Evolutionary conservation across 2,113 vertebrate species (phyloP).

Genomic region (Apodemus sylvaticus): DNA sequence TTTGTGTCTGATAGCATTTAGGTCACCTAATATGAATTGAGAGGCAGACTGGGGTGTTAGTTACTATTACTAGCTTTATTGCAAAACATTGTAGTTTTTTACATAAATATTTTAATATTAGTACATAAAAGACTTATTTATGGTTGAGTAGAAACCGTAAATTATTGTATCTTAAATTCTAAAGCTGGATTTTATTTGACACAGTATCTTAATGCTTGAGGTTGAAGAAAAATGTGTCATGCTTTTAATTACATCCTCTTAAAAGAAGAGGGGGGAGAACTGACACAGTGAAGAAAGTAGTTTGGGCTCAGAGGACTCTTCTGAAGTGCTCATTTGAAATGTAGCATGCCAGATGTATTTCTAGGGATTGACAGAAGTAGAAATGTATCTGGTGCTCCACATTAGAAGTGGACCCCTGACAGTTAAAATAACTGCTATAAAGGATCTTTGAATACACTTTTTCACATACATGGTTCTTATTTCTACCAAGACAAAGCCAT

Average conservation of each 20-base stretch:
- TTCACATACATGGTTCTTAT: background rate
- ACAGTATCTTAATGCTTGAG: background rate
- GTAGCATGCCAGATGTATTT: background rate
- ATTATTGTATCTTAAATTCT: background rate
- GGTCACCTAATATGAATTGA: background rate
- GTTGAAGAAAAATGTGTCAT: background rate
- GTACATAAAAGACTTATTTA: background rate
- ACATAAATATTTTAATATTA: background rate
- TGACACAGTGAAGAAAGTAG: background rate
- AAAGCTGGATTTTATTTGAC: background rate
- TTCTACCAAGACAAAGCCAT: background rate
- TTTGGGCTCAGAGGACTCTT: background rate
- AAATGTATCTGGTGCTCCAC: background rate
- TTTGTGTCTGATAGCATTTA: background rate
- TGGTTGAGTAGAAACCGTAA: background rate
- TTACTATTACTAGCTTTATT: background rate
- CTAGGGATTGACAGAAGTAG: background rate
- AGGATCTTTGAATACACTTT: background rate
- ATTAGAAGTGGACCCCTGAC: background rate
- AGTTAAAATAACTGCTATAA: background rate
- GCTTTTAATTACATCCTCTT: background rate
- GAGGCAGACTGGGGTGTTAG: background rate
- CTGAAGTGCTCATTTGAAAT: background rate
- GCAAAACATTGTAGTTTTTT: background rate
- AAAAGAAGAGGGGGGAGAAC: background rate